Evolutionary conservation across 1,140 invertebrate genomes (phyloP).

Genomic region (Triops cancriformis): DNA sequence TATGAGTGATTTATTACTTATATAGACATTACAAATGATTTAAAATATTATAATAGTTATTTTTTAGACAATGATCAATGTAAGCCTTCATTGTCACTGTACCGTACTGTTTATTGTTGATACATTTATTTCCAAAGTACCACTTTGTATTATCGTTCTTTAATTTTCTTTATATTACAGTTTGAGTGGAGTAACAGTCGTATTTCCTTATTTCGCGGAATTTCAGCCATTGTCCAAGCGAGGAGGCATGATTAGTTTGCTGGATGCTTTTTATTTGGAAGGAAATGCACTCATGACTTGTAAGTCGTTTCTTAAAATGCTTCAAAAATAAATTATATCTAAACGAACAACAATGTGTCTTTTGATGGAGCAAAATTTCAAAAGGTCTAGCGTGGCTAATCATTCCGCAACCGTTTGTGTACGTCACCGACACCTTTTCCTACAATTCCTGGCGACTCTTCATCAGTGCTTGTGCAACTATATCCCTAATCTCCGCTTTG

Average conservation of each 20-base stretch:
- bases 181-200: conserved; percentile 85
- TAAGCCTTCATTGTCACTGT: too few species aligned
- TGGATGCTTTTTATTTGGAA: conserved; percentile 83
- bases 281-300: conserved; percentile 77
- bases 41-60: too few species aligned
- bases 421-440: conserved; percentile 47
- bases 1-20: too few species aligned
- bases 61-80: too few species aligned
- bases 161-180: too few species aligned
- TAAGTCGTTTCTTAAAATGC: conserved; percentile 37
- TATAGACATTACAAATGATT: too few species aligned
- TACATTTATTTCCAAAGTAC: too few species aligned
- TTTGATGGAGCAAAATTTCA: too few species aligned
- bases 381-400: conserved; percentile 63
- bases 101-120: too few species aligned
- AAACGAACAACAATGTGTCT: too few species aligned
- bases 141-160: too few species aligned
- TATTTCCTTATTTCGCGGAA: conserved; percentile 91
- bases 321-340: too few species aligned
- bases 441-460: conserved; percentile 82
- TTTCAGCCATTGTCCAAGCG: conserved; percentile 82
- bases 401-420: conserved; percentile 55
- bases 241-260: conserved; percentile 81
- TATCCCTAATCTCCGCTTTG: conserved; percentile 53
- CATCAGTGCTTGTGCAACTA: conserved; percentile 59